Base-by-base conservation (phyloP, 2,113 vertebrate genomes). In the Oryzias celebensis region DNA sequence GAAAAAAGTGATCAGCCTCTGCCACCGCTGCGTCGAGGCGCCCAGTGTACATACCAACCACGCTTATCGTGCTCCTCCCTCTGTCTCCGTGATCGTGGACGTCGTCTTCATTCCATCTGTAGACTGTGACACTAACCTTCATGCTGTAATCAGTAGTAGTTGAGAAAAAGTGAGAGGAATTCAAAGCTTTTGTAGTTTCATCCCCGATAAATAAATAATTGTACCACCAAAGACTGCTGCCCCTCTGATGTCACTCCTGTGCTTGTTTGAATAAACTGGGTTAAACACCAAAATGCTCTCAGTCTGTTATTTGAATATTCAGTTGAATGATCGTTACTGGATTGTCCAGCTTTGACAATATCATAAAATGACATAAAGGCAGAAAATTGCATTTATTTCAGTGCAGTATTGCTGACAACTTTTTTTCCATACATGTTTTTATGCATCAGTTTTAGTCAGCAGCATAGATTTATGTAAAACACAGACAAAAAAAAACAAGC, bases 221-320 rank as follows among this genome's bases (percentile, higher is more conserved):
- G 83, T 85, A 83, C 61, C 61, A 82, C 73, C 65, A 58, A 59
- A 75, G 73, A 70, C n/a, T 80, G 63, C 68, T 62, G 63, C 70
- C 80, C 73, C 70, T 64, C 65, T 28, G 77, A 72, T 65, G 77
- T 75, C 63, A 69, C 62, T 80, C 62, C 54, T 88, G 80, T 84
- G 68, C 76, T 85, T 80, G 82, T 89, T 88, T 80, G 71, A 86
- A 90, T 84, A 91, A 89, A 78, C 65, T 51, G 76, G 23, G 24
- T 52, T 81, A 67, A 87, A 80, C 62, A 73, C 52, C 10, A 28
- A 51, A 58, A 10, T n/a, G 17, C 47, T 43, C 24, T 36, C 7
- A 48, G 47, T 4, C 20, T 48, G 4, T 48, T 36, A 36, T 36
- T 36, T 10, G 2, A 36, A 36, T 8, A 10, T 36, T 36, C 8